A percentile compares a stretch with the other conserved stretches of the same genome.
These are phyloP conservation scores for Apocheima hispidaria DNA, from an alignment of 2,888 invertebrate genomes.

Conservation along the genomic window DNA sequence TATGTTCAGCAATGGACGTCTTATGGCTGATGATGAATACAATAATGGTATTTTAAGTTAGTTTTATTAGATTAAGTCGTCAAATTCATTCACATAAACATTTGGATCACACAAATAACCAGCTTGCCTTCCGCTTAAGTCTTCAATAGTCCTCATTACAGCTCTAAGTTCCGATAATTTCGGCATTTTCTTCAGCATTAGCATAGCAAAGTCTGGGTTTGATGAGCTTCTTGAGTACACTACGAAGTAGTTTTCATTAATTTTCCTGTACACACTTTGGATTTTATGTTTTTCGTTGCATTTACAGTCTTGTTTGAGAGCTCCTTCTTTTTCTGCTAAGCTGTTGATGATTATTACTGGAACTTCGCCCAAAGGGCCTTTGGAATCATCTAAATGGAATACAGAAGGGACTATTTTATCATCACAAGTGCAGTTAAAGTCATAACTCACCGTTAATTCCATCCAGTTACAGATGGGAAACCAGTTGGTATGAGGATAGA, in stretches of 20 bases:
- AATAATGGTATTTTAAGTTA: too few relatives aligned
- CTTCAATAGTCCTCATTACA: constrained; percentile 1
- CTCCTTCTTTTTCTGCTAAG: constrained; percentile 5
- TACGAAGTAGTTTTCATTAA: not conserved
- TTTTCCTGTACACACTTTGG: not conserved
- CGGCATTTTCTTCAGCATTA: constrained; percentile 4
- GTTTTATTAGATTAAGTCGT: not conserved
- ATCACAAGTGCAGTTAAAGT: constrained; percentile 4
- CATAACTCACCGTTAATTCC: not conserved
- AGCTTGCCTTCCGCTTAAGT: not conserved
- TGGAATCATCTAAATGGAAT: not conserved
- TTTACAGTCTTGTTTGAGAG: not conserved
- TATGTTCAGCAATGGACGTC: too few relatives aligned
- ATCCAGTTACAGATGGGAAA: constrained; percentile 1
- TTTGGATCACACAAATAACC: constrained; percentile 9
- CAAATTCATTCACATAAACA: constrained; percentile 10
- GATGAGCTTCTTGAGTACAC: not conserved
- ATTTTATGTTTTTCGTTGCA: constrained; percentile 2
- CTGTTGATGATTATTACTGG: constrained; percentile 14
- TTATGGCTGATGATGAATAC: too few relatives aligned
- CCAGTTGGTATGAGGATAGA: not conserved
- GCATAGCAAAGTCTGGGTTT: not conserved
- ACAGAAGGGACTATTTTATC: not conserved
- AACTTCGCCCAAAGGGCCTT: not conserved
- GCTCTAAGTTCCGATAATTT: constrained; percentile 4